Evolutionary conservation across 2,797 vertebrate genomes (phyloP).

Genomic region (Decapterus maruadsi): DNA sequence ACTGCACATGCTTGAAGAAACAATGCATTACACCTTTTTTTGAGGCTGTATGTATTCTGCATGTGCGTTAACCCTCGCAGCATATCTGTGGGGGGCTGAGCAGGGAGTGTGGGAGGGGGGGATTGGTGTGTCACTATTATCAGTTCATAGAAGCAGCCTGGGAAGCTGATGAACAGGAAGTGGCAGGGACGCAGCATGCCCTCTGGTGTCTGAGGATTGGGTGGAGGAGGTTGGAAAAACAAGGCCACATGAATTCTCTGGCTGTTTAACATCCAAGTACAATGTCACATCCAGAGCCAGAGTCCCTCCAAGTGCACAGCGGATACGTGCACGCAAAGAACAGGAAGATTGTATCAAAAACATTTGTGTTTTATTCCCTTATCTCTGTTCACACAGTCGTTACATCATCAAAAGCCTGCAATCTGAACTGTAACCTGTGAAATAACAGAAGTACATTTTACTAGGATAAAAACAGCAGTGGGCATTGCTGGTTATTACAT

Average conservation of each 20-base stretch:
- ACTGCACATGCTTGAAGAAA: slow-evolving; percentile 13
- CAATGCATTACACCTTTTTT: neutral
- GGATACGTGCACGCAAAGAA: slow-evolving; percentile 30
- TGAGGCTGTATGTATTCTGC: slow-evolving; percentile 9
- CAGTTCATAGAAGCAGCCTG: slow-evolving; percentile 53
- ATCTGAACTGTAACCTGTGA: slow-evolving; percentile 18
- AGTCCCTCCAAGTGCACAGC: slow-evolving; percentile 20
- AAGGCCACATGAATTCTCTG: slow-evolving; percentile 39
- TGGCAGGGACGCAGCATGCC: slow-evolving; percentile 71
- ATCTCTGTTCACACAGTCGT: slow-evolving; percentile 34
- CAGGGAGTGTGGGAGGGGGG: slow-evolving; percentile 11
- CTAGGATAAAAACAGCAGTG: neutral
- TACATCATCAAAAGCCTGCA: slow-evolving; percentile 33
- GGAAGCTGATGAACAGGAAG: slow-evolving; percentile 81
- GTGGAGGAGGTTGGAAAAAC: slow-evolving; percentile 36
- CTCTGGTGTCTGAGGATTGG: slow-evolving; percentile 58
- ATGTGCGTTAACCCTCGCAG: slow-evolving; percentile 31
- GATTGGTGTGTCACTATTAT: slow-evolving; percentile 47
- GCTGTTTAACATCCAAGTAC: slow-evolving; percentile 29
- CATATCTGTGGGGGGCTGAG: slow-evolving; percentile 29
- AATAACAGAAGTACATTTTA: slow-evolving; percentile 10
- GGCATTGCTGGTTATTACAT: neutral
- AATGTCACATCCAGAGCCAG: slow-evolving; percentile 16
- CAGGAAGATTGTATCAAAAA: slow-evolving; percentile 46
- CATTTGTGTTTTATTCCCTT: slow-evolving; percentile 38